phyloP scores from a whole-genome alignment of 1,140 invertebrate species.

The Triops cancriformis region DNA sequence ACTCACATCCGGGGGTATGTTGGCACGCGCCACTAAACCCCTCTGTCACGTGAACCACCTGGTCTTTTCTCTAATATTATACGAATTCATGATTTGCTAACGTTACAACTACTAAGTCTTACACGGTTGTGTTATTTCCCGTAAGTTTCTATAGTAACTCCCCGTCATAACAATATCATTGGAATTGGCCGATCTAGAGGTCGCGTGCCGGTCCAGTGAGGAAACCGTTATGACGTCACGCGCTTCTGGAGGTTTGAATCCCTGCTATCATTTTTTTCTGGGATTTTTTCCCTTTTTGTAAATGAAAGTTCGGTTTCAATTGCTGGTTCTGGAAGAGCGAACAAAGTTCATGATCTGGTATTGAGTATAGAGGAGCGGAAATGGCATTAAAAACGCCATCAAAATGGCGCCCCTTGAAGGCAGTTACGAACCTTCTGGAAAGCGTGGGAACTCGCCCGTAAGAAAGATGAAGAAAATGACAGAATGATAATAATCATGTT shows the following conservation, averaged over 20 bases:
- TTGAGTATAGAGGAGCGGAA: background rate
- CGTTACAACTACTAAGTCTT: background rate
- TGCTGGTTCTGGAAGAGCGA: background rate
- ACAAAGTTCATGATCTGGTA: background rate
- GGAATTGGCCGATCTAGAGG: background rate
- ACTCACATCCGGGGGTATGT: background rate
- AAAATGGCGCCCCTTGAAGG: background rate
- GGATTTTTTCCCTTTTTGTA: background rate
- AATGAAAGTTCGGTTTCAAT: background rate
- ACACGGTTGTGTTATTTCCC: background rate
- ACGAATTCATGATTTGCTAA: background rate
- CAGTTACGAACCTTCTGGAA: background rate
- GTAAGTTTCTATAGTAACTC: background rate
- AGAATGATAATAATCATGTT: background rate
- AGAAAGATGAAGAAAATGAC: background rate
- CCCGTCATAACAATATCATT: background rate
- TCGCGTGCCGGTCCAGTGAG: background rate
- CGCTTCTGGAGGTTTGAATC: background rate
- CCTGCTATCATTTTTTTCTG: background rate
- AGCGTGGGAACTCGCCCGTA: background rate
- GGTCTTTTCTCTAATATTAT: background rate
- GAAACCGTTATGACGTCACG: conserved; percentile 5
- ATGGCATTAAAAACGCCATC: background rate
- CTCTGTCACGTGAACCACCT: background rate
- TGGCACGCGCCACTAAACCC: background rate